These are phyloP conservation scores for Oncorhynchus clarkii DNA, from an alignment of 2,113 vertebrate species.

Conservation along the genomic window DNA sequence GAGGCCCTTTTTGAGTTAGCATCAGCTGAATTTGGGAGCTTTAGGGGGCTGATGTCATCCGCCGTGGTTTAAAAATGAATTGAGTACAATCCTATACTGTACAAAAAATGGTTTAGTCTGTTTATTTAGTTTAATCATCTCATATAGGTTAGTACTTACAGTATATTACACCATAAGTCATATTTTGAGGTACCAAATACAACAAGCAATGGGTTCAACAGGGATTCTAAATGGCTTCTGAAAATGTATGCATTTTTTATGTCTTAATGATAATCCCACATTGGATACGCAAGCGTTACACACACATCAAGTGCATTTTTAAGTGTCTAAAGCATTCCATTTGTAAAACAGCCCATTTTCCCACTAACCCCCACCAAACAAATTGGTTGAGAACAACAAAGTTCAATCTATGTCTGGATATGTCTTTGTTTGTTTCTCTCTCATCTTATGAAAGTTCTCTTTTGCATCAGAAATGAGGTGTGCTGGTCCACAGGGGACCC, in stretches of 20 bases:
- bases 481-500: conserved; percentile 56
- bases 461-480: conserved; percentile 69
- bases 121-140: not conserved
- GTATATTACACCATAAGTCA: conserved; percentile 44
- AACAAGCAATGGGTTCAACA: conserved; percentile 50
- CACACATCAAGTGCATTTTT: conserved; percentile 66
- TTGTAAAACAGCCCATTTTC: conserved; percentile 62
- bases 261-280: conserved; percentile 69
- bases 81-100: not conserved
- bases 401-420: conserved; percentile 69
- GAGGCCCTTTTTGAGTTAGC: conserved; percentile 30
- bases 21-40: conserved; percentile 41
- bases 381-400: conserved; percentile 71
- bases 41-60: conserved; percentile 14
- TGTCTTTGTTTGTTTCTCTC: conserved; percentile 69
- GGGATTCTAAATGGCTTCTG: conserved; percentile 59
- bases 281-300: conserved; percentile 65
- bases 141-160: not conserved
- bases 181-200: conserved; percentile 49
- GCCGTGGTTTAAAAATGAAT: not conserved
- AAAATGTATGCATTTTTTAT: conserved; percentile 76
- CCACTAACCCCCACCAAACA: conserved; percentile 65
- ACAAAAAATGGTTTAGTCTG: not conserved
- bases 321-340: conserved; percentile 62
- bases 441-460: conserved; percentile 64